Conservation (phyloP, 1,140 invertebrate genomes). For the Panagrolaimus sp. region DNA sequence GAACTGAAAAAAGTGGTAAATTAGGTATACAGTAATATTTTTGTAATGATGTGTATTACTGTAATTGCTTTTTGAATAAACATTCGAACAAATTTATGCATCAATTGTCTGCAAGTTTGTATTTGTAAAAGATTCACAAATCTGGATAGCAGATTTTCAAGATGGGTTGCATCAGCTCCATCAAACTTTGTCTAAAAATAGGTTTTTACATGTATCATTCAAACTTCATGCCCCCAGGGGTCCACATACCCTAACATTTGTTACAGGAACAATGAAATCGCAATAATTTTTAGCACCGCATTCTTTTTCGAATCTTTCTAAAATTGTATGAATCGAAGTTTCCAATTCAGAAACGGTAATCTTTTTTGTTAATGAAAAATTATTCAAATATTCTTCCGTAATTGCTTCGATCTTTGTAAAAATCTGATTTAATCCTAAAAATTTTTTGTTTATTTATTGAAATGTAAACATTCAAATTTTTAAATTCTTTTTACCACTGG, state of each 20-base stretch:
- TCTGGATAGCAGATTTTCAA: conserved; percentile 29
- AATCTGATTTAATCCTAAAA: conserved; percentile 32
- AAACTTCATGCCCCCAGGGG: conserved; percentile 11
- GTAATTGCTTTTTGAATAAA: conserved; percentile 29
- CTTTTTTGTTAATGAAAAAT: conserved; percentile 30
- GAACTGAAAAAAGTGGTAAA: conserved; percentile 18
- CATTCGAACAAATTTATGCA: conserved; percentile 30
- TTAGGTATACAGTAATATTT: conserved; percentile 15
- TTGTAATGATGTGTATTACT: conserved; percentile 6
- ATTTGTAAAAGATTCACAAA: conserved; percentile 31
- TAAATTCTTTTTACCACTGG: conserved; percentile 23
- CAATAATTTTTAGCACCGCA: conserved; percentile 33
- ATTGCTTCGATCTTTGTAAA: conserved; percentile 35
- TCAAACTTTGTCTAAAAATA: background rate
- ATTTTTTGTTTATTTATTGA: conserved; percentile 3
- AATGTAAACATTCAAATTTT: background rate
- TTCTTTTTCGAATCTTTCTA: conserved; percentile 22
- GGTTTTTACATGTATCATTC: background rate
- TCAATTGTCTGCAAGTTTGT: conserved; percentile 12
- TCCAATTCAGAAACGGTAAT: conserved; percentile 26
- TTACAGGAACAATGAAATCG: conserved; percentile 43
- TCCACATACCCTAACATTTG: conserved; percentile 23
- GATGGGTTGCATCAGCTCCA: conserved; percentile 20
- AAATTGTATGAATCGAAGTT: conserved; percentile 30
- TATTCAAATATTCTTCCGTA: conserved; percentile 22